Percentiles rank a stretch among this genome's conserved stretches.
phyloP scores from a whole-genome alignment of 2,888 invertebrate genomes.

The Cryptocheilus praepositus region DNA sequence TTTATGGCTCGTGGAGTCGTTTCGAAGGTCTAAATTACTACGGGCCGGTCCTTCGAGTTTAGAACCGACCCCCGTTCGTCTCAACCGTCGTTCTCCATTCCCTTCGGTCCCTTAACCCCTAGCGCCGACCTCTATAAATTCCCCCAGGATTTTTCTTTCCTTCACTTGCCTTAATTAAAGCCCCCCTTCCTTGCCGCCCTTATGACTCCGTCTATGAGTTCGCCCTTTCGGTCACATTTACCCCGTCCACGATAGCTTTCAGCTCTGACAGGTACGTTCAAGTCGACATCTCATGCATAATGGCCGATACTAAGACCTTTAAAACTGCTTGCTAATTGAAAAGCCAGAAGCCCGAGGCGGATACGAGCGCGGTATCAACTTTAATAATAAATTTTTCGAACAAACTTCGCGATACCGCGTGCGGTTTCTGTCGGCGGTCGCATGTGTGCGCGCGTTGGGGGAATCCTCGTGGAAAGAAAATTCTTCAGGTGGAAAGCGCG shows the following conservation, averaged over 20 bases:
- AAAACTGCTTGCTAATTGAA: too few relatives aligned
- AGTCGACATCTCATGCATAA: too few relatives aligned
- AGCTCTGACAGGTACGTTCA: conserved; percentile 29
- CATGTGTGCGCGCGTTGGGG: neutral
- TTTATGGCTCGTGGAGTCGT: conserved; percentile 61
- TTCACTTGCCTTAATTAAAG: conserved; percentile 74
- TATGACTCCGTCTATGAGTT: conserved; percentile 56
- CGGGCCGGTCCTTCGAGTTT: conserved; percentile 62
- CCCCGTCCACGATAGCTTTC: conserved; percentile 32
- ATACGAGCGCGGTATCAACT: too few relatives aligned
- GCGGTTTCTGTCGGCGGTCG: neutral
- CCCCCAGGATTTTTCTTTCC: conserved; percentile 73
- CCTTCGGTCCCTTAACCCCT: conserved; percentile 52
- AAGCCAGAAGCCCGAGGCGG: too few relatives aligned
- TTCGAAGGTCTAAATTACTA: conserved; percentile 63
- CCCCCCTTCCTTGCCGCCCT: conserved; percentile 63
- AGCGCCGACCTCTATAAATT: conserved; percentile 72
- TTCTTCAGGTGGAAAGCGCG: too few relatives aligned
- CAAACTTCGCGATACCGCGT: neutral
- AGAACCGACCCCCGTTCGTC: conserved; percentile 51
- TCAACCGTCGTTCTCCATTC: conserved; percentile 54
- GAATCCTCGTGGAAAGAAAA: neutral
- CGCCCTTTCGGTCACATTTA: conserved; percentile 53
- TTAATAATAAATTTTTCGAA: too few relatives aligned
- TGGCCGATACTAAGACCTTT: too few relatives aligned